A percentile compares a stretch with the other conserved stretches of the same genome.
These are phyloP conservation scores for Zelleria hepariella DNA, from an alignment of 2,888 invertebrate species.

Conservation along the genomic window DNA sequence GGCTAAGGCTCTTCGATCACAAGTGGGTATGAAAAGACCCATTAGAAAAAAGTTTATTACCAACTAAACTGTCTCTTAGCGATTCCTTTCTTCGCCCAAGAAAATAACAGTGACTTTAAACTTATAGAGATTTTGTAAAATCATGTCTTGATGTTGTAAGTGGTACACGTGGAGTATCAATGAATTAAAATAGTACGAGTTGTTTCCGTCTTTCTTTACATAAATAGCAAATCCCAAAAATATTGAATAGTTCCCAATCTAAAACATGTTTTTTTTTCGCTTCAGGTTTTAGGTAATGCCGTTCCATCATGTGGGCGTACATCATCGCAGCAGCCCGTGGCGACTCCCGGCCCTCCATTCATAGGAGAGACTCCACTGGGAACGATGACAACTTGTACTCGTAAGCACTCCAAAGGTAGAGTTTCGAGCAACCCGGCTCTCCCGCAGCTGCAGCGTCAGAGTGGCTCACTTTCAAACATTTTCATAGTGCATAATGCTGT, in stretches of 20 bases:
- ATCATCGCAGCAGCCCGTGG: conserved; percentile 80
- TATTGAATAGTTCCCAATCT: neutral
- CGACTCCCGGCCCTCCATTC: conserved; percentile 65
- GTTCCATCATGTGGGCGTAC: conserved; percentile 77
- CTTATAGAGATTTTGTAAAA: too few species aligned
- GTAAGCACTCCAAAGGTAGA: conserved; percentile 27
- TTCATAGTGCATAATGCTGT: too few species aligned
- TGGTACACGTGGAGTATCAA: too few species aligned
- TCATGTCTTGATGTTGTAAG: too few species aligned
- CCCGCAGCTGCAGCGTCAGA: neutral
- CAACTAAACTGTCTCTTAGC: too few species aligned
- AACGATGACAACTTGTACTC: conserved; percentile 33
- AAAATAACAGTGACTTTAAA: too few species aligned
- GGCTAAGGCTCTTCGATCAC: neutral
- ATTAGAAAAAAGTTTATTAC: neutral
- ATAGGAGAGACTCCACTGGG: conserved; percentile 27
- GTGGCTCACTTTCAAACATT: too few species aligned
- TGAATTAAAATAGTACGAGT: too few species aligned
- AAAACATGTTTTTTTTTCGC: neutral
- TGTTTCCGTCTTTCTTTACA: too few species aligned
- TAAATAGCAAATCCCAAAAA: too few species aligned
- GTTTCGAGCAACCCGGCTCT: neutral
- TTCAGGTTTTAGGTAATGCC: conserved; percentile 11
- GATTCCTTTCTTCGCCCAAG: too few species aligned
- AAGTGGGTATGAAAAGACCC: neutral